Base-by-base conservation (phyloP, 2,888 invertebrate species). In the Iselma pallidipennis region DNA sequence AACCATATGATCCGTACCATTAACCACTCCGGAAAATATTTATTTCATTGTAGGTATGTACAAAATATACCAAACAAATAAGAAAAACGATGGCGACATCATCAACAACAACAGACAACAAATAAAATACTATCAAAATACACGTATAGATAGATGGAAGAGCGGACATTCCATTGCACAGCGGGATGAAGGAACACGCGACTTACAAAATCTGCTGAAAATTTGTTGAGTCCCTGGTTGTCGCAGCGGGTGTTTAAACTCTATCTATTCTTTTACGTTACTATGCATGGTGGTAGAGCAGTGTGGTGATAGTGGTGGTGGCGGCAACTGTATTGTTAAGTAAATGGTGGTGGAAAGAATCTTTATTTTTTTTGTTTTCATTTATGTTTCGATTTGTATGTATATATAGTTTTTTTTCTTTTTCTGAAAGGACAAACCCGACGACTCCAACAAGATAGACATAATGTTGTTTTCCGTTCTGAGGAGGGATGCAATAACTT, bases 401-500 rank as follows among this genome's bases (percentile, higher is more conserved):
- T n/a, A n/a, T n/a, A n/a, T n/a, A n/a, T n/a, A n/a, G n/a, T n/a
- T n/a, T n/a, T n/a, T n/a, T n/a, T n/a, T n/a, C n/a, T n/a, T n/a
- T n/a, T n/a, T n/a, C n/a, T n/a, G n/a, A n/a, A n/a, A n/a, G n/a
- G n/a, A n/a, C n/a, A n/a, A n/a, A n/a, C 12, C 10, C 33, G 3
- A 29, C 29, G 10, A 14, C 10, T 14, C 33, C 33, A 14, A 33
- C n/a, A 33, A 33, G 33, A 2, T 33, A n/a, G n/a, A n/a, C n/a
- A n/a, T n/a, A n/a, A n/a, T n/a, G n/a, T n/a, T n/a, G n/a, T n/a
- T n/a, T n/a, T n/a, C n/a, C n/a, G n/a, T 33, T 6, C 14, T 1
- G 14, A 37, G 16, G 66, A 67, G 70, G 72, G 72, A 71, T 71
- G 72, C 73, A 73, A 74, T 74, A 73, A 75, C 70, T 73, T 72